Conservation (phyloP, 2,113 vertebrate species). For the Synchiropus splendidus region DNA sequence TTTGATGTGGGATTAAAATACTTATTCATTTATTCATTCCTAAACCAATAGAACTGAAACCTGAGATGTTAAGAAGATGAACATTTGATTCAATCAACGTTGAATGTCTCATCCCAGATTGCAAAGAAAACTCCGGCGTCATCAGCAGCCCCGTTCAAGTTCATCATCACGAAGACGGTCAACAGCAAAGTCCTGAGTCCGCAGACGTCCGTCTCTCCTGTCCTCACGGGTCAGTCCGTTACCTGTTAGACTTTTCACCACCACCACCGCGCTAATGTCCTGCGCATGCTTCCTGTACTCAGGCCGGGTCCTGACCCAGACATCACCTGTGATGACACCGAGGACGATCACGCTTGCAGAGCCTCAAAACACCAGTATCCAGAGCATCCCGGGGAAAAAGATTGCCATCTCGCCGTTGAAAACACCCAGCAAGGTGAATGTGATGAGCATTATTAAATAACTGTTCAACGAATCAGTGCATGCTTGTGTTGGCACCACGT, state of each 20-base stretch:
- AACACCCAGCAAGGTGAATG: slow-evolving; percentile 87
- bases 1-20: too few species aligned
- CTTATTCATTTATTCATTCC: too few species aligned
- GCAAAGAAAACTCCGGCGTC: slow-evolving; percentile 88
- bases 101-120: slow-evolving; percentile 73
- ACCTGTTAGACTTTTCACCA: not conserved
- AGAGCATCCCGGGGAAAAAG: slow-evolving; percentile 79
- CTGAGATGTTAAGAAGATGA: too few species aligned
- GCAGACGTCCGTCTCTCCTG: slow-evolving; percentile 80
- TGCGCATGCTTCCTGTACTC: not conserved
- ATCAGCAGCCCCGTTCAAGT: slow-evolving; percentile 86
- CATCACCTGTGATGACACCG: slow-evolving; percentile 75
- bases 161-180: slow-evolving; percentile 92
- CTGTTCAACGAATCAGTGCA: too few species aligned
- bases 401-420: slow-evolving; percentile 97
- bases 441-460: too few species aligned
- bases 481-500: too few species aligned
- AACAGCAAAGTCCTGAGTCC: slow-evolving; percentile 87
- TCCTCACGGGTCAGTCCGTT: slow-evolving; percentile 74
- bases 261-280: too few species aligned
- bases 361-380: slow-evolving; percentile 72
- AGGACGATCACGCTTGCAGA: slow-evolving; percentile 85
- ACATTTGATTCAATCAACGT: too few species aligned
- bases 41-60: too few species aligned
- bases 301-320: slow-evolving; percentile 89